Conservation (phyloP, 2,888 invertebrate genomes). For the Sesia apiformis region DNA sequence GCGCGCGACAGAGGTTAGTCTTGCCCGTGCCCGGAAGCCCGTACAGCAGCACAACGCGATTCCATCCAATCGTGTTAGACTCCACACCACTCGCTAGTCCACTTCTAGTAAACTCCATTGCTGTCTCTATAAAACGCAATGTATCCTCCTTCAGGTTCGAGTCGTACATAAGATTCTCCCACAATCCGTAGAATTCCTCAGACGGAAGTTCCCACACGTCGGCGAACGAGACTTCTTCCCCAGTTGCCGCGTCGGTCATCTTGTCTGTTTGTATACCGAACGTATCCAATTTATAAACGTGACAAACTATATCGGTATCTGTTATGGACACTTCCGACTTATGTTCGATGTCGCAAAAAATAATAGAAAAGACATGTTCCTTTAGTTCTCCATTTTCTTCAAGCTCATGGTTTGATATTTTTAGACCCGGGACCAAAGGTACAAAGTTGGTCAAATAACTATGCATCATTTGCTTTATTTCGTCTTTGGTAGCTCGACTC, state of each 20-base stretch:
- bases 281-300: slow-evolving; percentile 44
- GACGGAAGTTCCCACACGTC: slow-evolving; percentile 91
- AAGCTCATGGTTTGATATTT: slow-evolving; percentile 27
- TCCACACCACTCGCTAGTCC: slow-evolving; percentile 85
- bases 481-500: slow-evolving; percentile 38
- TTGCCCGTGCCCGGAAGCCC: slow-evolving; percentile 97
- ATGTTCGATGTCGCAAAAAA: slow-evolving; percentile 50
- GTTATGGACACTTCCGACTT: slow-evolving; percentile 28
- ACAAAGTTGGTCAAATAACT: slow-evolving; percentile 36
- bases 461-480: slow-evolving; percentile 37
- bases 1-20: slow-evolving; percentile 95
- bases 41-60: slow-evolving; percentile 89
- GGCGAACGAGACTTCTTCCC: slow-evolving; percentile 72
- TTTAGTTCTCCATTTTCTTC: slow-evolving; percentile 33
- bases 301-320: slow-evolving; percentile 33
- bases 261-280: slow-evolving; percentile 49
- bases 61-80: slow-evolving; percentile 88
- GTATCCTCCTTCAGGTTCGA: slow-evolving; percentile 51
- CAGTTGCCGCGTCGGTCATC: slow-evolving; percentile 58
- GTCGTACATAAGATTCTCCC: slow-evolving; percentile 86
- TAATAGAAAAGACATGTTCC: slow-evolving; percentile 43
- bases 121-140: slow-evolving; percentile 87
- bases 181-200: slow-evolving; percentile 84
- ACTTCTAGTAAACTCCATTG: slow-evolving; percentile 87
- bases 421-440: slow-evolving; percentile 39